Evolutionary conservation across 1,140 invertebrate species (phyloP).

Genomic region (Tenebrio molitor): DNA sequence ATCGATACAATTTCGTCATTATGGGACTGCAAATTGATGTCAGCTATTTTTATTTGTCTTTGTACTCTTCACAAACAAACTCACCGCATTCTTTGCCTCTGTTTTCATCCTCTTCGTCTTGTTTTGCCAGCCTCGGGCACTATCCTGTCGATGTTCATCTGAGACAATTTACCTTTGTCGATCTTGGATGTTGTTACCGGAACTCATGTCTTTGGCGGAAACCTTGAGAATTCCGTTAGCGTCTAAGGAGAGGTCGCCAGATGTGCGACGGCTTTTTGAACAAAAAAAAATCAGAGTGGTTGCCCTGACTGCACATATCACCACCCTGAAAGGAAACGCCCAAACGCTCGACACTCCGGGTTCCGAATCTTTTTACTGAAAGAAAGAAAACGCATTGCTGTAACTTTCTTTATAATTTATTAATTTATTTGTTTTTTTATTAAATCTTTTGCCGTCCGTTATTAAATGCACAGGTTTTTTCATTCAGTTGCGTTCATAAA

Average conservation of each 20-base stretch:
- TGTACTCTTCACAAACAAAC: slow-evolving; percentile 78
- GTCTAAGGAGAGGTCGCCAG: slow-evolving; percentile 77
- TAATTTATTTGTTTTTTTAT: too few species aligned
- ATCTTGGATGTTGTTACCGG: slow-evolving; percentile 81
- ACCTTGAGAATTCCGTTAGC: slow-evolving; percentile 81
- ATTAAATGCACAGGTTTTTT: too few species aligned
- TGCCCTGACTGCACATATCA: too few species aligned
- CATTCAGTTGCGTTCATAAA: too few species aligned
- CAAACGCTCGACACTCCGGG: too few species aligned
- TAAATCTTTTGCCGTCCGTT: too few species aligned
- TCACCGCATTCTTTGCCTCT: slow-evolving; percentile 76
- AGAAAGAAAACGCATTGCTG: too few species aligned
- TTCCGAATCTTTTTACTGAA: too few species aligned
- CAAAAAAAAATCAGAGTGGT: too few species aligned
- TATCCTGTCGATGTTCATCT: slow-evolving; percentile 89
- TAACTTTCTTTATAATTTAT: too few species aligned
- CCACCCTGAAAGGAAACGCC: too few species aligned
- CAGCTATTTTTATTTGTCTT: slow-evolving; percentile 72
- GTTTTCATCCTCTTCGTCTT: slow-evolving; percentile 80
- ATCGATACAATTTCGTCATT: slow-evolving; percentile 70
- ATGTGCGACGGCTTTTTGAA: too few species aligned
- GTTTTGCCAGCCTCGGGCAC: slow-evolving; percentile 76
- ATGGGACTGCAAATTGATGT: slow-evolving; percentile 70
- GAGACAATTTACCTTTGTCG: slow-evolving; percentile 83
- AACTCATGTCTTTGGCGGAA: slow-evolving; percentile 70